A percentile compares a stretch with the other conserved stretches of the same genome.
These are phyloP conservation scores for Galerucella pusilla DNA, from an alignment of 2,888 invertebrate species.

Conservation along the genomic window DNA sequence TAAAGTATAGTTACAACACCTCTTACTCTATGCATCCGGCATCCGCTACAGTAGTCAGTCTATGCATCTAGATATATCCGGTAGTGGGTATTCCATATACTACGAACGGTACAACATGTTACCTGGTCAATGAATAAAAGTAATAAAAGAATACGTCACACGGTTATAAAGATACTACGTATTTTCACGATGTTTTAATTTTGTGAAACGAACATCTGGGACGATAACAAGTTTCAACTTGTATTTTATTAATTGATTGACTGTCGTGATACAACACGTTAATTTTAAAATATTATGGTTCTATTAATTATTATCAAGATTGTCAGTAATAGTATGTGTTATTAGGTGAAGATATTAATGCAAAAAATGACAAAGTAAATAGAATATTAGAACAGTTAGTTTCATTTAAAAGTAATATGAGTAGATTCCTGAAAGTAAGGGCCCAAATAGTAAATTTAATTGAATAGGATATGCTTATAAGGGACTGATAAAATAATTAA, in stretches of 20 bases:
- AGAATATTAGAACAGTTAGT: too few relatives aligned
- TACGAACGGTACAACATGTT: constrained; percentile 23
- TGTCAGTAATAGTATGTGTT: too few relatives aligned
- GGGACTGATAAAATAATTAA: too few relatives aligned
- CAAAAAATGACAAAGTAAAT: too few relatives aligned
- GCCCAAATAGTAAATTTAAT: too few relatives aligned
- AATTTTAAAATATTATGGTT: too few relatives aligned
- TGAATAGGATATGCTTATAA: too few relatives aligned
- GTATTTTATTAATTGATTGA: not conserved
- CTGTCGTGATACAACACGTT: too few relatives aligned
- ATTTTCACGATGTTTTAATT: not conserved
- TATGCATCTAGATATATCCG: constrained; percentile 34
- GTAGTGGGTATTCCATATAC: constrained; percentile 17
- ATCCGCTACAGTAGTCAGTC: constrained; percentile 28
- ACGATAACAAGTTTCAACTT: not conserved
- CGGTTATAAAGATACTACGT: not conserved
- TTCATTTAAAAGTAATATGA: too few relatives aligned
- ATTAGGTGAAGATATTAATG: too few relatives aligned
- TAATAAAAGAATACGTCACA: constrained; percentile 16
- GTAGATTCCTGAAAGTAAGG: too few relatives aligned
- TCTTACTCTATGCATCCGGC: constrained; percentile 33
- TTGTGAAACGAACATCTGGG: not conserved
- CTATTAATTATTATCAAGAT: too few relatives aligned
- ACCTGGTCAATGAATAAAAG: constrained; percentile 20
- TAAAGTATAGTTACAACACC: constrained; percentile 31